These are phyloP conservation scores for Muntiacus muntjak DNA, from an alignment of 2,113 vertebrate species.

Conservation along the genomic window DNA sequence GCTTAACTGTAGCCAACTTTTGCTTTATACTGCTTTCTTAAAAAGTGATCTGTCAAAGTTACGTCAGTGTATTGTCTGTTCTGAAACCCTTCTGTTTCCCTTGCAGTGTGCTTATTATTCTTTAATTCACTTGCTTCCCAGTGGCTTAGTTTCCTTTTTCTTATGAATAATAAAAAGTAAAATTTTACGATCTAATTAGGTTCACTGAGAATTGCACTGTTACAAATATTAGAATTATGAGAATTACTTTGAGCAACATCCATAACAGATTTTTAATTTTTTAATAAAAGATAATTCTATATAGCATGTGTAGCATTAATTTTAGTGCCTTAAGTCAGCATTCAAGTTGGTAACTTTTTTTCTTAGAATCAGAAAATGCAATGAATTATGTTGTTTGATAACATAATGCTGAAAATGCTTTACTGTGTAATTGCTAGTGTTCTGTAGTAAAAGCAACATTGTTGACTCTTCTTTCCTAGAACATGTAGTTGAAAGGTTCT, in stretches of 20 bases:
- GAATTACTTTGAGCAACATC: not conserved
- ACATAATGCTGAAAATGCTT: not conserved
- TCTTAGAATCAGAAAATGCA: not conserved
- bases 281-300: not conserved
- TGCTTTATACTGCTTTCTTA: slow-evolving; percentile 63
- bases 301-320: not conserved
- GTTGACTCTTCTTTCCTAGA: not conserved
- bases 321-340: slow-evolving; percentile 23
- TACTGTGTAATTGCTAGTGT: slow-evolving; percentile 30
- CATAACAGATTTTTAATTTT: not conserved
- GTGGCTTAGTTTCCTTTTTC: slow-evolving; percentile 7
- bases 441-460: slow-evolving; percentile 25
- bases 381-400: not conserved
- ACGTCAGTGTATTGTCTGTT: slow-evolving; percentile 53
- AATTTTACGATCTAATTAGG: slow-evolving; percentile 1
- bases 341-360: not conserved
- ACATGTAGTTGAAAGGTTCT: not conserved
- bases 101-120: slow-evolving; percentile 45
- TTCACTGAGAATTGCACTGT: not conserved
- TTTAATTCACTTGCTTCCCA: slow-evolving; percentile 32
- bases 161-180: not conserved
- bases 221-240: not conserved
- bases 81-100: slow-evolving; percentile 32
- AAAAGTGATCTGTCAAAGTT: slow-evolving; percentile 50
- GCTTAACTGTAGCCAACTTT: slow-evolving; percentile 55